These are phyloP conservation scores for Chaetura pelagica DNA, from an alignment of 2,113 vertebrate species.

Conservation along the genomic window DNA sequence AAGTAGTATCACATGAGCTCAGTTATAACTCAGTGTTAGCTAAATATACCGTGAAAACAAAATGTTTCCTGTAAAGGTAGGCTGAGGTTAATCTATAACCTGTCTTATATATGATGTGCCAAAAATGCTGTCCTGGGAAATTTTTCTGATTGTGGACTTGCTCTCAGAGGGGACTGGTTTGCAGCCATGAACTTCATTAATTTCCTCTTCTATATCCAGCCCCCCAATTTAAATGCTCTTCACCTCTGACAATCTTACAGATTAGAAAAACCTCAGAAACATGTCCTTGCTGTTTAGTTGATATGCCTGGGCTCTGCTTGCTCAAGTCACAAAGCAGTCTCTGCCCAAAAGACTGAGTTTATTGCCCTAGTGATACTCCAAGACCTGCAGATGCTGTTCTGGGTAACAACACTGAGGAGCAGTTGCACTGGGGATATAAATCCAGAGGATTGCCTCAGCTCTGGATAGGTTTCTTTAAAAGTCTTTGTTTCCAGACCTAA, in stretches of 20 bases:
- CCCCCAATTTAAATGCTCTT: neutral
- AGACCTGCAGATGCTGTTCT: neutral
- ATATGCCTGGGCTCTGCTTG: neutral
- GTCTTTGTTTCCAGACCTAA: neutral
- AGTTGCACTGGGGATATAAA: neutral
- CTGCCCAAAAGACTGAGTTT: neutral
- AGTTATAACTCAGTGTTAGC: constrained; percentile 75
- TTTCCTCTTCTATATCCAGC: neutral
- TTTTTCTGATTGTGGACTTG: neutral
- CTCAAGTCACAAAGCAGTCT: fast-evolving
- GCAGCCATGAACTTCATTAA: neutral
- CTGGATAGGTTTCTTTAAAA: neutral
- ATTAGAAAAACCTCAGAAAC: neutral
- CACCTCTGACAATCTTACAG: neutral
- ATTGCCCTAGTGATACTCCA: neutral
- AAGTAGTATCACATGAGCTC: constrained; percentile 74
- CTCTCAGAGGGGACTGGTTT: neutral
- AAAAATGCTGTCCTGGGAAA: neutral
- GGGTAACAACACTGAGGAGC: neutral
- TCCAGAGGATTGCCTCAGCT: neutral
- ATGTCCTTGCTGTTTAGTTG: neutral
- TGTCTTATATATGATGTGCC: neutral
- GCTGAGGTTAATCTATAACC: constrained; percentile 29
- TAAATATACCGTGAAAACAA: constrained; percentile 80
- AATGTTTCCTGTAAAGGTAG: constrained; percentile 58